Evolutionary conservation across 1,140 invertebrate genomes (phyloP).

Genomic region (Phymastichus coffea): DNA sequence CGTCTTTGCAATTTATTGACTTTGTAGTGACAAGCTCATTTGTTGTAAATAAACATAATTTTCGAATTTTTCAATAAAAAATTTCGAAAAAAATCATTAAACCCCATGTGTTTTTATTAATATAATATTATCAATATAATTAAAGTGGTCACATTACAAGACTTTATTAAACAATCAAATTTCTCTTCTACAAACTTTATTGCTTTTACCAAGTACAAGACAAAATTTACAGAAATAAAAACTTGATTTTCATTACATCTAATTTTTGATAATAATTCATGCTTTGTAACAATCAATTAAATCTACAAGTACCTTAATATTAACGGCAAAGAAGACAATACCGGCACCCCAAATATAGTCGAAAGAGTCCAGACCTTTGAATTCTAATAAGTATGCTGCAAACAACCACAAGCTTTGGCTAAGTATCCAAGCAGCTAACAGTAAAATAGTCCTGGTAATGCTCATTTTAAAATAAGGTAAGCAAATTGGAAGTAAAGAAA

Average conservation of each 20-base stretch:
- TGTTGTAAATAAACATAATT: constrained; percentile 34
- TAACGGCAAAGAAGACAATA: constrained; percentile 74
- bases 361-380: constrained; percentile 81
- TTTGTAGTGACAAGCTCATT: constrained; percentile 31
- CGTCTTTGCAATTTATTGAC: constrained; percentile 29
- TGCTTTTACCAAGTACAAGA: neutral
- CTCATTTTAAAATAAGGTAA: constrained; percentile 66
- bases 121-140: neutral
- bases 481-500: constrained; percentile 81
- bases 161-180: too few relatives aligned
- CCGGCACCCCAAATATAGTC: constrained; percentile 76
- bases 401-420: constrained; percentile 86
- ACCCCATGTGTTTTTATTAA: neutral
- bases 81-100: constrained; percentile 24
- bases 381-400: constrained; percentile 89
- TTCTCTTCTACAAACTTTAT: neutral
- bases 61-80: constrained; percentile 33
- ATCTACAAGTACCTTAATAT: constrained; percentile 71
- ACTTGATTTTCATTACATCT: too few relatives aligned
- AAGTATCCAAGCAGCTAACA: constrained; percentile 69
- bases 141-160: neutral
- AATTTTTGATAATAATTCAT: constrained; percentile 1
- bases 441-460: constrained; percentile 51
- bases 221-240: neutral
- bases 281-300: constrained; percentile 63